These are phyloP conservation scores for Julus scandinavius DNA, from an alignment of 2,888 invertebrate species.

Conservation along the genomic window DNA sequence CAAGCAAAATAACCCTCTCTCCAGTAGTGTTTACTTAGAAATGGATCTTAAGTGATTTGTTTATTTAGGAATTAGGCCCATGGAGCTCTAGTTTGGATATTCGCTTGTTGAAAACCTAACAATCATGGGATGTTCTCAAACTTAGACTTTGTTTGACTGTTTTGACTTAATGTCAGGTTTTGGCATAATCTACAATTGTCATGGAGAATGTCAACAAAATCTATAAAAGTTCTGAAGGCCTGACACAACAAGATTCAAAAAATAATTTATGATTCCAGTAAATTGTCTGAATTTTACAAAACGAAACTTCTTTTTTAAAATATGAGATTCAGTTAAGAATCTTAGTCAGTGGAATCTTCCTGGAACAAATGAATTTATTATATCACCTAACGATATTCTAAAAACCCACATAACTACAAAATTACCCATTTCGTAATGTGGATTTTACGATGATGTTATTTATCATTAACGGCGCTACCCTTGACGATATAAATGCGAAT, in stretches of 20 bases:
- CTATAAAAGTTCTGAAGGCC: too few species aligned
- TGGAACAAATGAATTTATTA: not conserved
- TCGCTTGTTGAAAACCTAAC: not conserved
- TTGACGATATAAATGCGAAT: not conserved
- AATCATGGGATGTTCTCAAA: too few species aligned
- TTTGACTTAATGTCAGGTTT: too few species aligned
- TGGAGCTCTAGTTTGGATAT: not conserved
- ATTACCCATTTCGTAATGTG: not conserved
- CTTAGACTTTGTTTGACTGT: too few species aligned
- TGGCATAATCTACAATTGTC: too few species aligned
- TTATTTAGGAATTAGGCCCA: not conserved
- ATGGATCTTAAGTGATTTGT: not conserved
- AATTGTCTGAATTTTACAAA: too few species aligned
- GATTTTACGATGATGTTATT: constrained; percentile 12
- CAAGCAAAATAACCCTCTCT: not conserved
- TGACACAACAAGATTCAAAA: too few species aligned
- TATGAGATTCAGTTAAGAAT: too few species aligned
- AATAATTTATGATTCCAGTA: too few species aligned
- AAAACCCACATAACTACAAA: not conserved
- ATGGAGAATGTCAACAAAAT: too few species aligned
- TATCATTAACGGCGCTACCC: constrained; percentile 4
- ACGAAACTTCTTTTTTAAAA: too few species aligned
- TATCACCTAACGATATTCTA: too few species aligned
- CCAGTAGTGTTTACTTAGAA: not conserved
- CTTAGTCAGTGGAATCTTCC: not conserved